A percentile compares a stretch with the other conserved stretches of the same genome.
These are phyloP conservation scores for Cichladusa arquata DNA, from an alignment of 2,113 vertebrate genomes.

Conservation along the genomic window DNA sequence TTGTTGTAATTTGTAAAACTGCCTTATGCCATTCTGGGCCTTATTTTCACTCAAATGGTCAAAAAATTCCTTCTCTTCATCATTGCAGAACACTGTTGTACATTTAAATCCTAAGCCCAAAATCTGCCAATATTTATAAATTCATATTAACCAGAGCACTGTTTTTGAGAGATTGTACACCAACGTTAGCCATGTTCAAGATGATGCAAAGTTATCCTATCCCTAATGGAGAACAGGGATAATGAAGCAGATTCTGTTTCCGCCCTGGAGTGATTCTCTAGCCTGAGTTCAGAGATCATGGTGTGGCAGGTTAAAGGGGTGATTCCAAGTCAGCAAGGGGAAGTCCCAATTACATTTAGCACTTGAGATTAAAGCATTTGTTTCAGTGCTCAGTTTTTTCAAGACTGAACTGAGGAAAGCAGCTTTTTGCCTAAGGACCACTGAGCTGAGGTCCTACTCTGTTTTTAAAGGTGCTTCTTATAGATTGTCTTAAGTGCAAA, in stretches of 20 bases:
- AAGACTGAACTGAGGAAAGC: not conserved
- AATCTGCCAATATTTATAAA: not conserved
- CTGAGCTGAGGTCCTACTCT: not conserved
- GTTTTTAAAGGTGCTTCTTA: not conserved
- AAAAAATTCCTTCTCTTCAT: not conserved
- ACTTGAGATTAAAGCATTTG: not conserved
- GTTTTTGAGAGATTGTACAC: not conserved
- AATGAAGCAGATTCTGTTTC: not conserved
- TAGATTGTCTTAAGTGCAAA: not conserved
- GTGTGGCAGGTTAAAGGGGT: no score
- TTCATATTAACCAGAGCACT: not conserved
- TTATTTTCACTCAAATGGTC: not conserved
- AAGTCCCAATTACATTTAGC: not conserved
- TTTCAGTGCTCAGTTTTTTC: not conserved
- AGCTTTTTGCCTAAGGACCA: not conserved
- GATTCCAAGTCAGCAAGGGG: not conserved
- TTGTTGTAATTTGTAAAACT: not conserved
- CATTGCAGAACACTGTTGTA: not conserved
- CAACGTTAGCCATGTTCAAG: not conserved
- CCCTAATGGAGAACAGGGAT: not conserved
- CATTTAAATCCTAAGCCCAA: not conserved
- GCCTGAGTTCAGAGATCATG: not conserved
- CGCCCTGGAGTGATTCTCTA: not conserved
- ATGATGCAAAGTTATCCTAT: fast-evolving
- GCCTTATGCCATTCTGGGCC: fast-evolving